phyloP scores from a whole-genome alignment of 2,113 vertebrate species.

The Oenanthe oenanthe region DNA sequence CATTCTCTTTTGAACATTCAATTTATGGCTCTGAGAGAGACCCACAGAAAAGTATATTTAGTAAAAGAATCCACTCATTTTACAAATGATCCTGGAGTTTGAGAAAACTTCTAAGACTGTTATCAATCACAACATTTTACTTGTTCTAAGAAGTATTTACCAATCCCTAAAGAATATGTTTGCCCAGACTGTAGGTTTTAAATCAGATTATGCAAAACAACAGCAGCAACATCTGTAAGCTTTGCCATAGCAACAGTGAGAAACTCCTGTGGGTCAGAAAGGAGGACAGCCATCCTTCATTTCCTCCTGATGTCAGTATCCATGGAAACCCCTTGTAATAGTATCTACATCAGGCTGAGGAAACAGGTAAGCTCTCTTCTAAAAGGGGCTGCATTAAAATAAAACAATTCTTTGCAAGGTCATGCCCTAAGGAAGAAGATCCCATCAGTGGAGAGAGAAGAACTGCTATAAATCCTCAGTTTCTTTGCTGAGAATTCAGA shows the following conservation, averaged over 20 bases:
- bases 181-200: background rate
- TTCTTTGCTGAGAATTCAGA: conserved; percentile 65
- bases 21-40: background rate
- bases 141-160: background rate
- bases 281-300: conserved; percentile 67
- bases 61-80: background rate
- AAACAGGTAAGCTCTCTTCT: conserved; percentile 73
- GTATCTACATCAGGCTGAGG: conserved; percentile 55
- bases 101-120: background rate
- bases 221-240: conserved; percentile 21
- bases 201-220: conserved; percentile 13
- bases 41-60: background rate
- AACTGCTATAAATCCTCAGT: conserved; percentile 63
- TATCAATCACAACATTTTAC: background rate
- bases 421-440: conserved; percentile 68
- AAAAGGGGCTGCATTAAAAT: conserved; percentile 68
- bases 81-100: background rate
- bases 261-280: conserved; percentile 72
- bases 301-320: conserved; percentile 64
- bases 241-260: conserved; percentile 62
- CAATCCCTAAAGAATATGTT: background rate
- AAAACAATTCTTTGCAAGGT: conserved; percentile 67
- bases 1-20: background rate
- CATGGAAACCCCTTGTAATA: conserved; percentile 77
- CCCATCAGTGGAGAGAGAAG: conserved; percentile 49